Evolutionary conservation across 2,113 vertebrate genomes (phyloP).

Genomic region (Anguilla rostrata): DNA sequence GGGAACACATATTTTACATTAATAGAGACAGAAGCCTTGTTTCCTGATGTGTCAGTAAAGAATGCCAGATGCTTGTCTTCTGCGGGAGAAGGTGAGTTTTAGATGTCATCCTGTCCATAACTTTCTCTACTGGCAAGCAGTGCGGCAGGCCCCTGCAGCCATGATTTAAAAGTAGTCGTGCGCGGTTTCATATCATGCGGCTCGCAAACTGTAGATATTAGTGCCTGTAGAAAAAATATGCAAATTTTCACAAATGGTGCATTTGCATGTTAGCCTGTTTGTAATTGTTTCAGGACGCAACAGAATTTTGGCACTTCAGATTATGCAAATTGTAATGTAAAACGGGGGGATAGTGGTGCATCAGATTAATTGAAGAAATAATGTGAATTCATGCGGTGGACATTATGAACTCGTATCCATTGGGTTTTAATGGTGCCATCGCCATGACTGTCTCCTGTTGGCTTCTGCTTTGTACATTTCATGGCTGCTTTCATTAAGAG

Average conservation of each 20-base stretch:
- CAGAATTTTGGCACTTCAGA: not conserved
- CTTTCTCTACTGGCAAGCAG: constrained; percentile 9
- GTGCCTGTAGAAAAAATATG: not conserved
- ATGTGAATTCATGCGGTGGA: constrained; percentile 16
- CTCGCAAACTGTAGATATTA: not conserved
- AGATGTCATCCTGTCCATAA: not conserved
- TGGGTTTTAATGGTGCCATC: not conserved
- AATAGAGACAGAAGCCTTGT: constrained; percentile 25
- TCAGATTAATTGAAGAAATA: constrained; percentile 14
- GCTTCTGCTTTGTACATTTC: constrained; percentile 35
- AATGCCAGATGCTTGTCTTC: constrained; percentile 7
- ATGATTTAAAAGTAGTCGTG: not conserved
- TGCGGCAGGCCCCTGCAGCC: not conserved
- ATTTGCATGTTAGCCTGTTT: not conserved
- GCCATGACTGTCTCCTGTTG: not conserved
- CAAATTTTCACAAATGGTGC: not conserved
- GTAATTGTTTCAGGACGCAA: not conserved
- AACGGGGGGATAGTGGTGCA: not conserved
- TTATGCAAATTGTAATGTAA: not conserved
- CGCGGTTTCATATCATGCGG: not conserved
- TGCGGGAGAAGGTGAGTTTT: constrained; percentile 6
- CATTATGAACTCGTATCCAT: constrained; percentile 18
- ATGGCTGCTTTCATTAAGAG: constrained; percentile 48
- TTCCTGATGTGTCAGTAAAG: not conserved
- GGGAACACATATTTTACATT: constrained; percentile 9